Evolutionary conservation across 2,797 vertebrate genomes (phyloP), one percentile per base, ranked within the genome.

Genomic region (Melanotaenia parkinsoni): DNA sequence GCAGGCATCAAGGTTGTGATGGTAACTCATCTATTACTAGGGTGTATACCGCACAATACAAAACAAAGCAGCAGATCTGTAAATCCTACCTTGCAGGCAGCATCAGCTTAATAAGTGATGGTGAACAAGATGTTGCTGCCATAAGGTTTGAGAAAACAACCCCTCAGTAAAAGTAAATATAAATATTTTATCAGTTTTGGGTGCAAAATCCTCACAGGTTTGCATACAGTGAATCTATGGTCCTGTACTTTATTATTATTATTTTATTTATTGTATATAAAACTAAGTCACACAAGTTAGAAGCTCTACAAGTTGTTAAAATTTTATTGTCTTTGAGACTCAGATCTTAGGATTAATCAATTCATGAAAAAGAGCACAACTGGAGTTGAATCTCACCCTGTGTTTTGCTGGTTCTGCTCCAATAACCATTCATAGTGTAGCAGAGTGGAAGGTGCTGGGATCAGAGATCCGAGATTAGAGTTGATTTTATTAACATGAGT

Each of bases 171-270:
- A 75, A 65, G 12, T 62, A 35, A 65, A 64, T 33, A 32, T 75
- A 78, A 73, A 85, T 69, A 74, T 80, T 80, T 76, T 26, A 80
- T 80, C 43, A 1, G 53, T 62, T 74, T 51, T 64, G 70, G 30
- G 60, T 59, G 30, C 10, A 30, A 3, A 26, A 30, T 50, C 67
- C 70, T 77, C 60, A 51, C 8, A 61, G 45, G 66, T 63, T 37
- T 26, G 63, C 18, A 37, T 53, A 3, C 8, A 63, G 22, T 59
- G 37, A 70, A 51, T 78, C 28, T 16, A 63, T 66, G 35, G 51
- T 47, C 56, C 50, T 9, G 45, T 59, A 8, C 67, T 58, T 30
- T 30, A 30, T 30, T 30, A 30, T 30, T 30, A 30, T 30, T 30
- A 30, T 30, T 61, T 66, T 51, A 16, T 26, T 65, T 9, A 32